Percentiles rank a stretch among this genome's conserved stretches.
Conservation (phyloP, 2,797 vertebrate species). For the Gorsachius magnificus region DNA sequence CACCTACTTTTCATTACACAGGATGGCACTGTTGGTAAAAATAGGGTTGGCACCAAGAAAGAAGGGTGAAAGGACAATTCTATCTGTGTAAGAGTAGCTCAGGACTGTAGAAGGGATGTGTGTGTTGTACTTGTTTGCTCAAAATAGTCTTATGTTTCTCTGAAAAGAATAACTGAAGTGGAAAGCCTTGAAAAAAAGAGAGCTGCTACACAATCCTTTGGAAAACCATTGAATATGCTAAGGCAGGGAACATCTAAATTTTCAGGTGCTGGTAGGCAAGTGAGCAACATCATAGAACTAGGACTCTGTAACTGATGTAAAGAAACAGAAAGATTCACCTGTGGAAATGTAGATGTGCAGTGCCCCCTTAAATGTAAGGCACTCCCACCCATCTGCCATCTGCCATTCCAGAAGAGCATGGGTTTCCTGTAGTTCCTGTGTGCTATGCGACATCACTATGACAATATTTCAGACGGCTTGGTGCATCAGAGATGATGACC, state of each 20-base stretch:
- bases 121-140: neutral
- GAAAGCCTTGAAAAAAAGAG: neutral
- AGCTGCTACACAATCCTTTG: neutral
- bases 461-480: neutral
- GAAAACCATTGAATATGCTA: neutral
- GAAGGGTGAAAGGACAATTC: neutral
- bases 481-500: neutral
- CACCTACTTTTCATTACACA: neutral
- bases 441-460: neutral
- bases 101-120: neutral
- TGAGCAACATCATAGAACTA: neutral
- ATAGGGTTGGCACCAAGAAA: neutral
- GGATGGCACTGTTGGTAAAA: neutral
- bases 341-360: neutral
- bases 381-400: neutral
- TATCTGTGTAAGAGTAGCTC: neutral
- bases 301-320: neutral
- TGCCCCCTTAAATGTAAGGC: neutral
- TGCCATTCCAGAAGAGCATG: neutral
- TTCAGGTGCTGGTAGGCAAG: neutral
- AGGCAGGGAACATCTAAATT: neutral
- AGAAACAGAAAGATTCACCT: neutral
- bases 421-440: neutral
- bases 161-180: neutral
- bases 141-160: neutral